Conservation (phyloP, 2,888 invertebrate genomes). For the Lingula anatina region DNA sequence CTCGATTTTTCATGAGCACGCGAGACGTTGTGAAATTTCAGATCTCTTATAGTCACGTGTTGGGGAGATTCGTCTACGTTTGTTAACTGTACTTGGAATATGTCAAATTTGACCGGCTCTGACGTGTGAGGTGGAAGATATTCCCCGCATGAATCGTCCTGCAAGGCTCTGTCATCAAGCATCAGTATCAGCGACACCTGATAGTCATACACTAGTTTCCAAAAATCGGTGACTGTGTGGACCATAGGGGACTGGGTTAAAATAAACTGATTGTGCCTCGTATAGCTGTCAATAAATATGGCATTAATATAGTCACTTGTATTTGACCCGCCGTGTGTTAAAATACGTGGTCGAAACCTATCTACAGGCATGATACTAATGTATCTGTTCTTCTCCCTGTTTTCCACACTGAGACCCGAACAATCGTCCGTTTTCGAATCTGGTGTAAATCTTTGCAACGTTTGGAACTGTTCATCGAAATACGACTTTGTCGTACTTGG, state of each 20-base stretch:
- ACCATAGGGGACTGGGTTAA: slow-evolving; percentile 47
- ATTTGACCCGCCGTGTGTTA: no score
- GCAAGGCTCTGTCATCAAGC: slow-evolving; percentile 29
- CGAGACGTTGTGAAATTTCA: slow-evolving; percentile 25
- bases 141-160: neutral
- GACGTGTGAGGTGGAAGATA: no score
- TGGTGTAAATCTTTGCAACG: slow-evolving; percentile 33
- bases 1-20: slow-evolving; percentile 19
- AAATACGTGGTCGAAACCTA: slow-evolving; percentile 25
- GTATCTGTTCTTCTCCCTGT: slow-evolving; percentile 40
- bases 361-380: slow-evolving; percentile 36
- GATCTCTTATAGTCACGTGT: slow-evolving; percentile 28
- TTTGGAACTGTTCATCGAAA: slow-evolving; percentile 35
- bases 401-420: slow-evolving; percentile 24
- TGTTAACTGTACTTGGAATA: no score
- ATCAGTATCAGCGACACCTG: slow-evolving; percentile 53
- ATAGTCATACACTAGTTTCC: slow-evolving; percentile 55
- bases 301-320: slow-evolving; percentile 51
- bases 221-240: slow-evolving; percentile 47
- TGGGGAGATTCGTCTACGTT: no score
- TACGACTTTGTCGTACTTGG: slow-evolving; percentile 29
- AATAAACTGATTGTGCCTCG: slow-evolving; percentile 30
- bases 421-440: slow-evolving; percentile 20
- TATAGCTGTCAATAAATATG: slow-evolving; percentile 44
- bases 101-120: no score